A percentile compares a stretch with the other conserved stretches of the same genome.
Conservation (phyloP, 2,888 invertebrate genomes). For the Pachycephus smyrnensis region DNA sequence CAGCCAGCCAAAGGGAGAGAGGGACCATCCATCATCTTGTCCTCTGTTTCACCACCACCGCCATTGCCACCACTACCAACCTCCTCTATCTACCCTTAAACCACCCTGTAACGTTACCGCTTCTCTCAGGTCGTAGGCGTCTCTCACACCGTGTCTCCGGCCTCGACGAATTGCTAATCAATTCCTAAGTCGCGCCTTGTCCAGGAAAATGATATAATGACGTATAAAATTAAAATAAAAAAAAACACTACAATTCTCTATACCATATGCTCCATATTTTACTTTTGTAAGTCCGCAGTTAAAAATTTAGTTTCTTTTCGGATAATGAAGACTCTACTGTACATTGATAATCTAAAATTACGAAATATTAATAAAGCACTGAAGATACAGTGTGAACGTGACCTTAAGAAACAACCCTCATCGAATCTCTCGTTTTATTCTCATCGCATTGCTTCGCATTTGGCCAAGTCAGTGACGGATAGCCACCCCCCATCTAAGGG, state of each 20-base stretch:
- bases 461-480: constrained; percentile 26
- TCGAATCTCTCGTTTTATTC: constrained; percentile 3
- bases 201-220: neutral
- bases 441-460: constrained; percentile 20
- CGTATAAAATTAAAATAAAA: neutral
- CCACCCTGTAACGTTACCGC: constrained; percentile 1
- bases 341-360: neutral
- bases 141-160: constrained; percentile 14
- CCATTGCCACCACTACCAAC: constrained; percentile 28
- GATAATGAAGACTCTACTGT: no score
- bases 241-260: neutral
- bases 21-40: constrained; percentile 65
- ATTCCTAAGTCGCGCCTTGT: neutral
- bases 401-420: neutral
- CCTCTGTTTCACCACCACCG: constrained; percentile 47
- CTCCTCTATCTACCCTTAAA: neutral
- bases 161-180: neutral
- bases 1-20: constrained; percentile 35
- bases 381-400: neutral
- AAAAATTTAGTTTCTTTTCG: neutral
- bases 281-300: neutral
- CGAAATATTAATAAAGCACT: neutral
- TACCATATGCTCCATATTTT: neutral
- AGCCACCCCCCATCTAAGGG: constrained; percentile 22
- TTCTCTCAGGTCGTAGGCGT: constrained; percentile 27